These are phyloP conservation scores for Scelioninae gen. 2 DNA, from an alignment of 2,888 invertebrate species.

Conservation along the genomic window DNA sequence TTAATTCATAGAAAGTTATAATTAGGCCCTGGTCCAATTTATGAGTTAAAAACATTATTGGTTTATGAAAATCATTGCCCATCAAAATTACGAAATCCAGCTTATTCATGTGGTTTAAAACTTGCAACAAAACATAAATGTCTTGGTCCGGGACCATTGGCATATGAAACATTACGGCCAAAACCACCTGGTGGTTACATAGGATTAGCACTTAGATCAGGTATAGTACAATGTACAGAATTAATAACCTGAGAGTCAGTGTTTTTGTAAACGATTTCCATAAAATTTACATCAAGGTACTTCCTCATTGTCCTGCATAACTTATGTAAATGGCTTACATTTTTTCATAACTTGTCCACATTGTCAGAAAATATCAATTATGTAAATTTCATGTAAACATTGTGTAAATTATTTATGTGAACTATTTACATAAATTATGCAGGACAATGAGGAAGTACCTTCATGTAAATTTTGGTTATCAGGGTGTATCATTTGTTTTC, in stretches of 20 bases:
- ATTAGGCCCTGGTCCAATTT: conserved; percentile 78
- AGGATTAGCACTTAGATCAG: conserved; percentile 48
- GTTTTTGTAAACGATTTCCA: too few relatives aligned
- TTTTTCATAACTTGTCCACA: too few relatives aligned
- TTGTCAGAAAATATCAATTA: too few relatives aligned
- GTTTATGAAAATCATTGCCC: conserved; percentile 80
- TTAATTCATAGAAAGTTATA: background rate
- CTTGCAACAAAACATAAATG: background rate
- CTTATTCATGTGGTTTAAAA: conserved; percentile 79
- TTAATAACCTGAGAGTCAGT: too few relatives aligned
- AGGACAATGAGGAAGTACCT: too few relatives aligned
- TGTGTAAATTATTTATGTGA: too few relatives aligned
- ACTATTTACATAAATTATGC: too few relatives aligned
- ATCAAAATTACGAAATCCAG: conserved; percentile 79
- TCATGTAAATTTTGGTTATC: too few relatives aligned
- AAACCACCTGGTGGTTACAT: conserved; percentile 62
- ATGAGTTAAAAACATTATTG: conserved; percentile 79
- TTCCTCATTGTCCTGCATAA: too few relatives aligned
- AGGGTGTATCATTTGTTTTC: background rate
- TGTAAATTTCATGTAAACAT: too few relatives aligned
- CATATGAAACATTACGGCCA: conserved; percentile 1
- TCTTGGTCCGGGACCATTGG: conserved; percentile 34
- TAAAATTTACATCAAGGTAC: too few relatives aligned
- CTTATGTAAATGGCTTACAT: too few relatives aligned
- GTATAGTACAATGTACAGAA: background rate